Evolutionary conservation across 2,888 invertebrate species (phyloP).

Genomic region (Tenodera sinensis): DNA sequence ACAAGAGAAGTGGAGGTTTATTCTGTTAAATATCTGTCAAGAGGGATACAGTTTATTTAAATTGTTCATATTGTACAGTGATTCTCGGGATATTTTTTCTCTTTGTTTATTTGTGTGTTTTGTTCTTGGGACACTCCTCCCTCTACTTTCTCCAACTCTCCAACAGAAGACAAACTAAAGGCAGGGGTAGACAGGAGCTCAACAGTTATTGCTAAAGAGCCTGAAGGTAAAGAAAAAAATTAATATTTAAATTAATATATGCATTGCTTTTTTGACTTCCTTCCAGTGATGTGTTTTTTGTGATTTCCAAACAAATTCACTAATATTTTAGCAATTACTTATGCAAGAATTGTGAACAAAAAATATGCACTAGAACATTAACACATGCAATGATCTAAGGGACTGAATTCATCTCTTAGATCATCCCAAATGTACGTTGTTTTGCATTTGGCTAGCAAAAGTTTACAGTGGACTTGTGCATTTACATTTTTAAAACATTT

Average conservation of each 20-base stretch:
- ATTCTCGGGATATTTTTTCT: constrained; percentile 26
- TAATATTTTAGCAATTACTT: not conserved
- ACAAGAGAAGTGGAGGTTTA: not conserved
- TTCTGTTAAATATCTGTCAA: not conserved
- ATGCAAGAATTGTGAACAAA: constrained; percentile 3
- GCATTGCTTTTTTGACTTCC: constrained; percentile 15
- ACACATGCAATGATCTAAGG: not conserved
- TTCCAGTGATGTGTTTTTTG: not conserved
- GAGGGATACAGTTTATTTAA: not conserved
- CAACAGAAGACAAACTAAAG: constrained; percentile 76
- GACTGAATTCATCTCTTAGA: not conserved
- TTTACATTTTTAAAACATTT: not conserved
- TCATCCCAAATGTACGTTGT: not conserved
- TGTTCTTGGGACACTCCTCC: constrained; percentile 46
- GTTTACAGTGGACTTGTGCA: not conserved
- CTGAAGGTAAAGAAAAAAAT: constrained; percentile 63
- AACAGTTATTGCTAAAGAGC: constrained; percentile 91
- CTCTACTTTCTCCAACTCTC: constrained; percentile 29
- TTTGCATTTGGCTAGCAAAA: not conserved
- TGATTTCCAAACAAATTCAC: constrained; percentile 7
- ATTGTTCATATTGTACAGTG: constrained; percentile 27
- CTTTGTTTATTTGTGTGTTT: constrained; percentile 48
- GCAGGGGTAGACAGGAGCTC: constrained; percentile 90
- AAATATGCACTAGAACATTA: not conserved
- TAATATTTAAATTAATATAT: constrained; percentile 24